Evolutionary conservation across 2,113 vertebrate genomes (phyloP).

Genomic region (Lichenostomus cassidix): DNA sequence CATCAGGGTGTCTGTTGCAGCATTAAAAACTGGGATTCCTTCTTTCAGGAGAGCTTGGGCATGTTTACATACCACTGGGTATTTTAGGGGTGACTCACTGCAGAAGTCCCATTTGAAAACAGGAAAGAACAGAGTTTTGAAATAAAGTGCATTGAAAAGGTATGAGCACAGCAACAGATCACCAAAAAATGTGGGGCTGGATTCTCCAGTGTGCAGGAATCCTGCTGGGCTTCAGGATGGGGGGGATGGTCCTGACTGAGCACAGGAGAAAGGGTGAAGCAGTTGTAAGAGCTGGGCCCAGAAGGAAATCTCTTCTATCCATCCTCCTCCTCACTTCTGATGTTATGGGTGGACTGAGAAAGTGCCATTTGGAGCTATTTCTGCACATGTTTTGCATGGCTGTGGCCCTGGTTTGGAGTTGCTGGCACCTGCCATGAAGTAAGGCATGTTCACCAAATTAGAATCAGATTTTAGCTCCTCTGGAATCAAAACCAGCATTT

Average conservation of each 20-base stretch:
- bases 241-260: not conserved
- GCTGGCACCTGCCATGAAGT: not conserved
- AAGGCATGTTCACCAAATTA: not conserved
- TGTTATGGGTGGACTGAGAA: not conserved
- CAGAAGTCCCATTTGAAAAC: not conserved
- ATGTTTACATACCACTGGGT: slow-evolving; percentile 39
- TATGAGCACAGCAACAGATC: slow-evolving; percentile 30
- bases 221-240: not conserved
- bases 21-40: not conserved
- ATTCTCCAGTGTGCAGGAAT: not conserved
- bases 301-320: not conserved
- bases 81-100: slow-evolving; percentile 36
- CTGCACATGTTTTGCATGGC: not conserved
- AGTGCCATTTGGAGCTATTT: not conserved
- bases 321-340: rapidly evolving
- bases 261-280: not conserved
- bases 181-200: slow-evolving; percentile 42
- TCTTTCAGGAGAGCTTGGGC: not conserved
- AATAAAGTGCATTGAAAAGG: not conserved
- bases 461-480: not conserved
- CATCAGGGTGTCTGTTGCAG: not conserved
- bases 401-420: not conserved
- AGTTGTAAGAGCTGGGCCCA: not conserved
- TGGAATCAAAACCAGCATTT: not conserved
- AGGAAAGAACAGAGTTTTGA: not conserved